Evolutionary conservation across 1,140 invertebrate species (phyloP).

Genomic region (Drosophila equinoxialis): DNA sequence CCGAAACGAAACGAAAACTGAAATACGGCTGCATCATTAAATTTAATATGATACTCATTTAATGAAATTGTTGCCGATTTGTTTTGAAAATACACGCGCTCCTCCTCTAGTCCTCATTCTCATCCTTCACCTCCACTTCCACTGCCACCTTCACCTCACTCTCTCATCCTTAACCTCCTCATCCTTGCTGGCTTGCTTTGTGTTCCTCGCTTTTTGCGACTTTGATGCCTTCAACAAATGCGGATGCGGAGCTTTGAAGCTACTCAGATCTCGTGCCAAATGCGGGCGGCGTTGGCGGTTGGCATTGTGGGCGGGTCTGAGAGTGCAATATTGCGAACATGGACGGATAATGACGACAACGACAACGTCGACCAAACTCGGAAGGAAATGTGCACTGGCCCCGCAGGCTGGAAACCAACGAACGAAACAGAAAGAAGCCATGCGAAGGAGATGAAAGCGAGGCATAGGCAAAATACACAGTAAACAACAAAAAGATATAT

Average conservation of each 20-base stretch:
- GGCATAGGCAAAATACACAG: background rate
- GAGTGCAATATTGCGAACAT: conserved; percentile 81
- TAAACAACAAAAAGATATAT: background rate
- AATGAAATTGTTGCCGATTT: conserved; percentile 84
- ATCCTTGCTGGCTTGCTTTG: background rate
- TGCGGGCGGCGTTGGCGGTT: conserved; percentile 47
- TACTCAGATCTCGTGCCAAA: conserved; percentile 40
- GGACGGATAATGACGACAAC: conserved; percentile 75
- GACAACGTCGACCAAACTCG: conserved; percentile 45
- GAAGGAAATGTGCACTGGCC: conserved; percentile 68
- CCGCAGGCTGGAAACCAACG: conserved; percentile 45
- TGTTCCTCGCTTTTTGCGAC: conserved; percentile 22
- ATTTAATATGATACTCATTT: conserved; percentile 84
- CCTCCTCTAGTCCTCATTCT: conserved; percentile 29
- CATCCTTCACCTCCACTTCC: no score
- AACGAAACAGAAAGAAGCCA: conserved; percentile 1
- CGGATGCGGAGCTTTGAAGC: conserved; percentile 21
- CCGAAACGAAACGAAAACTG: conserved; percentile 82
- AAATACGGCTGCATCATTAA: conserved; percentile 84
- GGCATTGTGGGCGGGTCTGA: conserved; percentile 47
- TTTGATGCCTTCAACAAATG: conserved; percentile 65
- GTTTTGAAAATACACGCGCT: conserved; percentile 83
- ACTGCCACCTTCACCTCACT: background rate
- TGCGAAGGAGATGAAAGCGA: background rate
- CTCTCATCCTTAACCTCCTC: conserved; percentile 23